Evolutionary conservation across 2,888 invertebrate genomes (phyloP).

Genomic region (Ichneumon xanthorius): DNA sequence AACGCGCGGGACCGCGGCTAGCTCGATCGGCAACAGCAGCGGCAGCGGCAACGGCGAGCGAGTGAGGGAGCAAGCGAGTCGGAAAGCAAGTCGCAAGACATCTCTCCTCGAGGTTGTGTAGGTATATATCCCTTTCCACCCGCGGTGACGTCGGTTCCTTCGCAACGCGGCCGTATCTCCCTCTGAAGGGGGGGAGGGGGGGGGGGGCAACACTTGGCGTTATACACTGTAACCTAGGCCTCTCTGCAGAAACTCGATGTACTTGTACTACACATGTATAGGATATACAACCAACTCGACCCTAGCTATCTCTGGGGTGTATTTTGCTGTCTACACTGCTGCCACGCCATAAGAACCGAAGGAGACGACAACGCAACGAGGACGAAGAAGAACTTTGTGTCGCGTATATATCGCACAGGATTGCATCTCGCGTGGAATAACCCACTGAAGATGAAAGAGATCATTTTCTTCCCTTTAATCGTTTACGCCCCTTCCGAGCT

Average conservation of each 20-base stretch:
- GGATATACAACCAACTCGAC: neutral
- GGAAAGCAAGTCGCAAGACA: conserved; percentile 39
- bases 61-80: conserved; percentile 16
- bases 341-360: conserved; percentile 14
- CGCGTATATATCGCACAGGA: neutral
- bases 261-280: conserved; percentile 23
- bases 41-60: conserved; percentile 18
- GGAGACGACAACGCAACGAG: conserved; percentile 34
- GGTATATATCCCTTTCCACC: conserved; percentile 50
- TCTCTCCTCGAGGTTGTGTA: conserved; percentile 30
- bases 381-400: conserved; percentile 11
- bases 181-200: neutral
- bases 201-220: conserved; percentile 22
- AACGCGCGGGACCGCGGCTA: conserved; percentile 59
- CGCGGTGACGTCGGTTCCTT: conserved; percentile 49
- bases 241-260: conserved; percentile 17
- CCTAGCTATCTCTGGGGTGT: conserved; percentile 52
- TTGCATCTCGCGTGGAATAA: neutral
- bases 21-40: conserved; percentile 42
- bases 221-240: conserved; percentile 37
- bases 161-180: conserved; percentile 33
- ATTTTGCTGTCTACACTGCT: conserved; percentile 35
- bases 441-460: neutral
- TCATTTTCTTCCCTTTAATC: neutral
- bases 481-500: no score